phyloP scores from a whole-genome alignment of 2,888 invertebrate genomes.

The Hydraecia micacea region DNA sequence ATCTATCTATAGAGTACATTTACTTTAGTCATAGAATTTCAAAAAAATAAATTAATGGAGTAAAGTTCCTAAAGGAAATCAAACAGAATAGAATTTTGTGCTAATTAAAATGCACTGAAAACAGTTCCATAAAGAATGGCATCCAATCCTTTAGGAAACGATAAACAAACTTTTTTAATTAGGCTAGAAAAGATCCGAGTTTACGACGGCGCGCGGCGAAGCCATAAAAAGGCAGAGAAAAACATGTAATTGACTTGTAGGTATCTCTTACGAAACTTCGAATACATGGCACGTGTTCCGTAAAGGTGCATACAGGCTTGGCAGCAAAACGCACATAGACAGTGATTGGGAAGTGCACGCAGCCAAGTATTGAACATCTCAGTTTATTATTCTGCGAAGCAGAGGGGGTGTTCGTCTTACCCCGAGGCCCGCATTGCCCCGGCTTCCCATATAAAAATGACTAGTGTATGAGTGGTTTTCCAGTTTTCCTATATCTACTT shows the following conservation, averaged over 20 bases:
- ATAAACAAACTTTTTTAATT: slow-evolving; percentile 63
- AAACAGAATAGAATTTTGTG: not conserved
- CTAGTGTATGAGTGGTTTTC: not conserved
- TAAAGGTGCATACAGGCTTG: slow-evolving; percentile 12
- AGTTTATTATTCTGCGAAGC: not conserved
- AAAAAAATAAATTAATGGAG: not conserved
- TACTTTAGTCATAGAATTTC: not conserved
- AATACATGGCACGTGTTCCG: slow-evolving; percentile 4
- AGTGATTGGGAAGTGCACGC: not conserved
- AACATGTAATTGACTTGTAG: slow-evolving; percentile 57
- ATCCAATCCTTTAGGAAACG: slow-evolving; percentile 55
- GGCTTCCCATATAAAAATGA: not conserved
- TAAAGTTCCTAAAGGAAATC: not conserved
- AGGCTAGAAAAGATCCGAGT: slow-evolving; percentile 51
- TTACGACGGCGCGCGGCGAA: slow-evolving; percentile 36
- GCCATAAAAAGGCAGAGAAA: slow-evolving; percentile 56
- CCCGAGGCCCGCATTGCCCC: no score
- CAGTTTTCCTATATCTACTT: not conserved
- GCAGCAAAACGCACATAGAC: not conserved
- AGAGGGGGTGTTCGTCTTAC: not conserved
- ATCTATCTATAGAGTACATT: not conserved
- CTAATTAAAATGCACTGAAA: slow-evolving; percentile 36
- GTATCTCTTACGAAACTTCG: slow-evolving; percentile 23
- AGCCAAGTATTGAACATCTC: not conserved
- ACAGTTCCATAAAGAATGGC: slow-evolving; percentile 39